Base-by-base conservation (phyloP, 1,140 invertebrate species). In the Druon quercuslanigerum region DNA sequence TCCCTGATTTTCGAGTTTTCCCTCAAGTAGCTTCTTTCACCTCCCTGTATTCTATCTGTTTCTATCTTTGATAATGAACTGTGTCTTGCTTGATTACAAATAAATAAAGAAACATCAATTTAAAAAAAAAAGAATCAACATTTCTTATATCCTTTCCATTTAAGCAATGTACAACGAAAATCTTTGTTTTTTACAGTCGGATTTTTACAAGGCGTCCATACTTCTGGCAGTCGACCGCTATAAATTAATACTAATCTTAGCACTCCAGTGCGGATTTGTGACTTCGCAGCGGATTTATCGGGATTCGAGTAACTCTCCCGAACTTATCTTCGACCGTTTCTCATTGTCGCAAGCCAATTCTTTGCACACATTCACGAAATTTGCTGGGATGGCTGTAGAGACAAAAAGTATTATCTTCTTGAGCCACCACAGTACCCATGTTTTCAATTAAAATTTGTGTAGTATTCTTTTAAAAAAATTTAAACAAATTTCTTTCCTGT, bases 211-310 rank as follows among this genome's bases (percentile, higher is more conserved):
- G 6, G 52, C 16, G n/a, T 17, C 52, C 52, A 54, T 54, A 54
- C 52, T 54, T 66, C 40, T 66, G 60, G 14, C 60, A 16, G 25
- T 12, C 33, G 25, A 66, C 56, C 74, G 81, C 84, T 85, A 84
- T 85, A 85, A 85, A 85, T 85, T 85, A 85, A 85, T 85, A 85
- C 82, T 85, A 85, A 85, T 85, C 84, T 85, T 79, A 20, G 80
- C 46, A 71, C 73, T 56, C 25, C 51, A 56, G 25, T 16, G 81
- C 77, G 60, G 76, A 76, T 83, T 81, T 77, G 78, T 81, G 78
- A 81, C 83, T 84, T 50, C 78, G 71, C 73, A 66, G 56, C 72
- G 83, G 82, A 84, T 85, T 85, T 85, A 85, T 85, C 78, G 83
- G 77, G 76, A 83, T 84, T 84, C 84, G 82, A 85, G 81, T 83